Conservation (phyloP, 1,140 invertebrate genomes). For the Eubasilissa regina region DNA sequence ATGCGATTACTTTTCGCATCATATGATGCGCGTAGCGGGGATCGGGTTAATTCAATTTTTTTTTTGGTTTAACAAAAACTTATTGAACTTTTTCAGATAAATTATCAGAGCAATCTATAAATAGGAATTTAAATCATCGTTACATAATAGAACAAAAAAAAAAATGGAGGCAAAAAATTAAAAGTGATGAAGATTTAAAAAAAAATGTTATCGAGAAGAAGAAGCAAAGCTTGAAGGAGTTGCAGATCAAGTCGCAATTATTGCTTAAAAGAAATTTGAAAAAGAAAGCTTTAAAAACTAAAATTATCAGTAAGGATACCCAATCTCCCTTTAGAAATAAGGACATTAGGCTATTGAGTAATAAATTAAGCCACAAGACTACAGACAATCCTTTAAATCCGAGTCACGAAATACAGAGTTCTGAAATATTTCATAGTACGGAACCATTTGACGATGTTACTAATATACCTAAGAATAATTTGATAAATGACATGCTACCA, state of each 20-base stretch:
- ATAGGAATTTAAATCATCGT: conserved; percentile 21
- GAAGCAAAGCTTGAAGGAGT: conserved; percentile 34
- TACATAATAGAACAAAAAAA: conserved; percentile 33
- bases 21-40: no score
- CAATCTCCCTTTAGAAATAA: not conserved
- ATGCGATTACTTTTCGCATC: no score
- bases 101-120: not conserved
- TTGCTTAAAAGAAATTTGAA: conserved; percentile 42
- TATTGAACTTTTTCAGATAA: conserved; percentile 29
- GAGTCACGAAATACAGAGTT: not conserved
- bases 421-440: not conserved
- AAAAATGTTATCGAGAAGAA: conserved; percentile 26
- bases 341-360: no score
- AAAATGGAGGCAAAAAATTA: conserved; percentile 41
- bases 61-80: no score
- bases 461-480: not conserved
- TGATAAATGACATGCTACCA: not conserved
- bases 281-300: conserved; percentile 33
- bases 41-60: not conserved
- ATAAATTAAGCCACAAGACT: not conserved
- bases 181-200: conserved; percentile 35
- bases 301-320: not conserved
- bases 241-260: conserved; percentile 43
- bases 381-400: conserved; percentile 16
- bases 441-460: not conserved